Evolutionary conservation across 2,888 invertebrate genomes (phyloP).

Genomic region (Euzophera pinguis): DNA sequence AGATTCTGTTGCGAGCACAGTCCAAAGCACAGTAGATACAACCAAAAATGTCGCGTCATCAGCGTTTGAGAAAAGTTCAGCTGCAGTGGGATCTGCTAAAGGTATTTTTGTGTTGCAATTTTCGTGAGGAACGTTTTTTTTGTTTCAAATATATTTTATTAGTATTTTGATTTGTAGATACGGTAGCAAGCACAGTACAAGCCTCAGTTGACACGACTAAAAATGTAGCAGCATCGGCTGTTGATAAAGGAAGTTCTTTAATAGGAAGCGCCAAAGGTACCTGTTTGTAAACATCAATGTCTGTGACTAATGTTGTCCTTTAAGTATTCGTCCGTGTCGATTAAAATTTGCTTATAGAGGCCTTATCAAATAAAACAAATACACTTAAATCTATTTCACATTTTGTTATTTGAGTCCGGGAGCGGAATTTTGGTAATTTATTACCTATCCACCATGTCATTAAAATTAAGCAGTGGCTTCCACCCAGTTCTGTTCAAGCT

Average conservation of each 20-base stretch:
- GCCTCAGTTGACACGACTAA: conserved; percentile 40
- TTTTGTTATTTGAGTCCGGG: no score
- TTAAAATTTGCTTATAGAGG: conserved; percentile 13
- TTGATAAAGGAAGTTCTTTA: conserved; percentile 32
- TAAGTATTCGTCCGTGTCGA: neutral
- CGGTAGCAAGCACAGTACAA: conserved; percentile 30
- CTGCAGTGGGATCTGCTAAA: conserved; percentile 44
- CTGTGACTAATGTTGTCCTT: neutral
- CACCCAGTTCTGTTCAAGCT: no score
- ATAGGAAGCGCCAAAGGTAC: conserved; percentile 37
- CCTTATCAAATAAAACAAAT: no score
- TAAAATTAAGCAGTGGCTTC: no score
- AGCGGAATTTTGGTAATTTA: no score
- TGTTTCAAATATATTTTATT: neutral
- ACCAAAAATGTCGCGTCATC: conserved; percentile 46
- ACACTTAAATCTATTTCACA: no score
- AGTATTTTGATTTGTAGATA: conserved; percentile 8
- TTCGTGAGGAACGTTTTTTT: neutral
- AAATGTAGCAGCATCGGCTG: conserved; percentile 37
- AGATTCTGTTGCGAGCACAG: conserved; percentile 47
- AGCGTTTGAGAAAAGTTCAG: conserved; percentile 44
- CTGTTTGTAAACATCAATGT: neutral
- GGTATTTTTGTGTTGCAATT: conserved; percentile 27
- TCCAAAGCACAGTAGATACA: conserved; percentile 42
- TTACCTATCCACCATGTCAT: no score